phyloP scores from a whole-genome alignment of 2,888 invertebrate genomes.

The Cheilosia vulpina region DNA sequence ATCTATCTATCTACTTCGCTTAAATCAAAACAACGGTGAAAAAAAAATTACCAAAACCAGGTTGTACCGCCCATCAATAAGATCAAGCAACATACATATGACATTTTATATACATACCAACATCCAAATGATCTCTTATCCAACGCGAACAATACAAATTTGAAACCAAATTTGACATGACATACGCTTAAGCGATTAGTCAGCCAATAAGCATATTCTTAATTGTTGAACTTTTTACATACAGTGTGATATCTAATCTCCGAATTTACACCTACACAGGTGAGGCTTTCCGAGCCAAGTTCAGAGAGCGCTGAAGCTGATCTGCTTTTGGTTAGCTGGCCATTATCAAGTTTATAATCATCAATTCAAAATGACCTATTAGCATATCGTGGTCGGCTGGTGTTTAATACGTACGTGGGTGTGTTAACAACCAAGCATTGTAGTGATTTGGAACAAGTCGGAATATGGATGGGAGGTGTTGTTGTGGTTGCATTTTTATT shows the following conservation, averaged over 20 bases:
- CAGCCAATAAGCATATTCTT: slow-evolving; percentile 50
- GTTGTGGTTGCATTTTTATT: slow-evolving; percentile 8
- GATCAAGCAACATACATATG: neutral
- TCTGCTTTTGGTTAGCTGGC: slow-evolving; percentile 60
- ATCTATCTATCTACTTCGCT: too few species aligned
- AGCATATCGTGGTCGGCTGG: slow-evolving; percentile 38
- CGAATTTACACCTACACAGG: slow-evolving; percentile 56
- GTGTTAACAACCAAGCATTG: slow-evolving; percentile 17
- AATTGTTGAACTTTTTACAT: slow-evolving; percentile 20
- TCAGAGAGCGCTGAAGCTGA: slow-evolving; percentile 3
- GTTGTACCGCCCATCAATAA: neutral
- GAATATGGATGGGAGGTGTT: slow-evolving; percentile 10
- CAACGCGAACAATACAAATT: slow-evolving; percentile 35
- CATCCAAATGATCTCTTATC: slow-evolving; percentile 16
- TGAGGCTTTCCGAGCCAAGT: slow-evolving; percentile 24
- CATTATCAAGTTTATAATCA: slow-evolving; percentile 61
- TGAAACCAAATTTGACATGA: slow-evolving; percentile 29
- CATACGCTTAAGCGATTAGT: slow-evolving; percentile 32
- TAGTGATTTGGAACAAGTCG: slow-evolving; percentile 2
- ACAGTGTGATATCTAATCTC: slow-evolving; percentile 30
- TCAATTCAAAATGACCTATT: slow-evolving; percentile 58
- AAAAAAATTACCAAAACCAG: neutral
- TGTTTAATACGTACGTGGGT: slow-evolving; percentile 37
- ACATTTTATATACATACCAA: neutral
- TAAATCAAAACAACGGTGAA: too few species aligned